phyloP scores from a whole-genome alignment of 2,113 vertebrate genomes.

The Cebus imitator region DNA sequence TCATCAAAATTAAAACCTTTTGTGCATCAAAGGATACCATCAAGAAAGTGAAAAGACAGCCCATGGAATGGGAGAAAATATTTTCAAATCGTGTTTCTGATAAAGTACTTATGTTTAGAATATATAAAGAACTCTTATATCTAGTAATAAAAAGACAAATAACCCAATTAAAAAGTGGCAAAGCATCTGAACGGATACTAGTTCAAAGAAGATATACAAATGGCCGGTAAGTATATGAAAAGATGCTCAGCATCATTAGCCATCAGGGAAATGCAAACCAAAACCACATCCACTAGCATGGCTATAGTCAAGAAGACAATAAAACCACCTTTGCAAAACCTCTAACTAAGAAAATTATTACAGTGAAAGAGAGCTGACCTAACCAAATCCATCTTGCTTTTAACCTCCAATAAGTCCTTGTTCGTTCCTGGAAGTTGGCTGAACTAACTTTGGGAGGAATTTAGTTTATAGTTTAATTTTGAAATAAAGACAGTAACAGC shows the following conservation, averaged over 20 bases:
- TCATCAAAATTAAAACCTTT: not conserved
- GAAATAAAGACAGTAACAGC: too few species aligned
- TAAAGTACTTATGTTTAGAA: not conserved
- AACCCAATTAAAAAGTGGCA: not conserved
- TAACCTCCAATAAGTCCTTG: too few species aligned
- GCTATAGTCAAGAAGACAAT: not conserved
- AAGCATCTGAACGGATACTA: not conserved
- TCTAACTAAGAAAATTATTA: too few species aligned
- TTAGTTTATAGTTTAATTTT: too few species aligned
- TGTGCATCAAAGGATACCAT: not conserved
- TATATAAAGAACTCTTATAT: not conserved
- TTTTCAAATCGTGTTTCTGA: not conserved
- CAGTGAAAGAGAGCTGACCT: too few species aligned
- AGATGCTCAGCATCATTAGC: not conserved
- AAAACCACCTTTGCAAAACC: too few species aligned
- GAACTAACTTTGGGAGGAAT: too few species aligned
- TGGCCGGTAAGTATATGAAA: not conserved
- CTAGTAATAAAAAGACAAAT: not conserved
- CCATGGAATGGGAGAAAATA: not conserved
- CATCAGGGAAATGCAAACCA: not conserved
- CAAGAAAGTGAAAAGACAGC: not conserved
- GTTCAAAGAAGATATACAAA: not conserved
- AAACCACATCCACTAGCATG: not conserved
- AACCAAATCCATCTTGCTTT: too few species aligned
- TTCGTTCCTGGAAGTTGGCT: too few species aligned